Base-by-base conservation (phyloP, 2,113 vertebrate genomes). In the Aspidoscelis tigris region DNA sequence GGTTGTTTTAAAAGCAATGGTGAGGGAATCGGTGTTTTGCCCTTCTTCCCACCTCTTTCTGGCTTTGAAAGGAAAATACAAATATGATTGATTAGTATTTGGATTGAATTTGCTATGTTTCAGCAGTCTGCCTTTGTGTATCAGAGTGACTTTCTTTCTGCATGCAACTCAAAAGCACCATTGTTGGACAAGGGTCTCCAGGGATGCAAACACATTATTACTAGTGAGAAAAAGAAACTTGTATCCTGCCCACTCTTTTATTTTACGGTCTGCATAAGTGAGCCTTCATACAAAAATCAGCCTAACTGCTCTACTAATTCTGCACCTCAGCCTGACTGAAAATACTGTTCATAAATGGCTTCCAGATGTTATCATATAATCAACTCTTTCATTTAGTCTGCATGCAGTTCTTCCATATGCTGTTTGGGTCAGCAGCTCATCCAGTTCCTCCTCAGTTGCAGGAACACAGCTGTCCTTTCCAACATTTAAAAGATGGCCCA, bases 301-400 rank as follows among this genome's bases (percentile, higher is more conserved):
- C 5, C 74, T 55, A 74, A 69, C 79, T 2, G 65, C 74, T 85
- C 11, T 61, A 58, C 68, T 61, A 41, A 47, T 6, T 0, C 86
- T 0, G 1, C 39, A 2, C 22, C 4, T 74, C 78, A 18, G n/a
- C 26, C 0, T 2, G 84, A 69, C 78, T 70, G n/a, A 0, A 0
- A 80, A 90, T 76, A 47, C 24, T 0, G 0, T 84, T 69, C 78
- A 73, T 78, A 74, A 89, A 87, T 61, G 4, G 5, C 21, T 86
- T 81, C 87, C 90, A 87, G 86, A 84, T 87, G 80, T 72, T 75
- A 50, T 58, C 14, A 22, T 61, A 6, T 64, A 18, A 64, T 14
- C 0, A 0, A 11, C n/a, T 85, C 68, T 80, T 73, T 86, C 80
- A 74, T 5, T 39, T 58, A 39, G 71, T 39, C 77, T 80, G 44